Evolutionary conservation across 2,888 invertebrate genomes (phyloP), one percentile per base, ranked within the genome.

Genomic region (Cephus nigrinus): DNA sequence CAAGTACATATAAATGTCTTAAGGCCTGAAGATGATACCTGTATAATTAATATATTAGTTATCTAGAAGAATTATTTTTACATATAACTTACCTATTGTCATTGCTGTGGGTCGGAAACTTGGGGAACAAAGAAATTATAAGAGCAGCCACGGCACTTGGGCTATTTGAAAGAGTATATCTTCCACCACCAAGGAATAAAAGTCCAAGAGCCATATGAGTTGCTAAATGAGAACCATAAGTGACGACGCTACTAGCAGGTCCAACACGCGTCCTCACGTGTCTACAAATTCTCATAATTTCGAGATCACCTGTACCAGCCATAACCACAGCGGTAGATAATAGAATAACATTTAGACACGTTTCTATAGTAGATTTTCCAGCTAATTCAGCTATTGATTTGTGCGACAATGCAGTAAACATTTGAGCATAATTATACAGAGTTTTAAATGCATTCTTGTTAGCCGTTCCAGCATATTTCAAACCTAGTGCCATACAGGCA

Each of bases 1-100:
- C 99, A 82, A 99, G 91, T 0, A 98, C 98, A 91, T 99, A 99
- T 33, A 99, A 93, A 92, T 99, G 99, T 1, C 99, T 94, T 88
- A 99, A 96, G 0, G 99, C 99, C 94, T 99, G 99, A 78, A 99
- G 93, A 91, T 99, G 99, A 90, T 98, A 98, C 84, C 98, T 98
- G 88, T 15, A 91, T 74, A 69, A 76, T 33, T 73, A 32, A 73
- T 69, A 12, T 12, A n/a, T 74, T 36, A 32, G 15, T 68, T 77
- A 68, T 69, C 33, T 35, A 23, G 32, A 34, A 69, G 30, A 55
- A 80, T 72, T 11, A 35, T 73, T 55, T 34, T 75, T 72, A 15
- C 68, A 68, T 30, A 12, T 23, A 73, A 79, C 81, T 76, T 86
- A 97, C 96, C 98, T 95, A 91, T 99, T 99, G 87, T 99, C 99